These are phyloP conservation scores for Paracentrotus lividus DNA, from an alignment of 53 echinoderm and acorn worm genomes.

Conservation along the genomic window DNA sequence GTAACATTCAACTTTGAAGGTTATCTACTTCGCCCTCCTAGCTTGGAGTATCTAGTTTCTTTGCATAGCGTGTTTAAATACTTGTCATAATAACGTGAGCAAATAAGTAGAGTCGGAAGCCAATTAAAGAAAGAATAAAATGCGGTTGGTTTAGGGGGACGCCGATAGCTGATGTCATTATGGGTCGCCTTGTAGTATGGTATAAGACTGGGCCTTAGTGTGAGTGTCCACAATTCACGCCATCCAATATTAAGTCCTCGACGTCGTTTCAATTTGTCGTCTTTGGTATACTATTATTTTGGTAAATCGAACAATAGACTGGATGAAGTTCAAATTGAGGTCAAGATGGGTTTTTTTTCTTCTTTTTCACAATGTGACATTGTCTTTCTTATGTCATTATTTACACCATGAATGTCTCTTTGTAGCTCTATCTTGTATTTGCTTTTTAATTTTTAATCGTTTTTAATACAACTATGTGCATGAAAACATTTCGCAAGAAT, in stretches of 20 bases:
- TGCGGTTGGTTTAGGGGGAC: conserved; percentile 33
- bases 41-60: conserved; percentile 53
- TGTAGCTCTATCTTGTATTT: no score
- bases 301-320: not conserved
- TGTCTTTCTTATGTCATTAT: no score
- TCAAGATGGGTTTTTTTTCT: not conserved
- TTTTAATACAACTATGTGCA: no score
- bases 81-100: conserved; percentile 64
- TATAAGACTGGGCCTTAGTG: not conserved
- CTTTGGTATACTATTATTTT: not conserved
- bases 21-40: not conserved
- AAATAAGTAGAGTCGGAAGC: conserved; percentile 53
- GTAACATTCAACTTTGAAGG: conserved; percentile 26
- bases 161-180: conserved; percentile 25
- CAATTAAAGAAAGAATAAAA: conserved; percentile 60
- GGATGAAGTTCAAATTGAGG: not conserved
- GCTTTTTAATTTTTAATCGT: no score
- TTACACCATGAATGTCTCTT: no score
- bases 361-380: not conserved
- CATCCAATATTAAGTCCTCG: not conserved
- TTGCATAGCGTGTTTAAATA: conserved; percentile 66
- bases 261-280: not conserved
- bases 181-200: not conserved
- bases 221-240: not conserved
- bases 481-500: no score